phyloP scores from a whole-genome alignment of 2,113 vertebrate species.

The Mesoclemmys tuberculata region DNA sequence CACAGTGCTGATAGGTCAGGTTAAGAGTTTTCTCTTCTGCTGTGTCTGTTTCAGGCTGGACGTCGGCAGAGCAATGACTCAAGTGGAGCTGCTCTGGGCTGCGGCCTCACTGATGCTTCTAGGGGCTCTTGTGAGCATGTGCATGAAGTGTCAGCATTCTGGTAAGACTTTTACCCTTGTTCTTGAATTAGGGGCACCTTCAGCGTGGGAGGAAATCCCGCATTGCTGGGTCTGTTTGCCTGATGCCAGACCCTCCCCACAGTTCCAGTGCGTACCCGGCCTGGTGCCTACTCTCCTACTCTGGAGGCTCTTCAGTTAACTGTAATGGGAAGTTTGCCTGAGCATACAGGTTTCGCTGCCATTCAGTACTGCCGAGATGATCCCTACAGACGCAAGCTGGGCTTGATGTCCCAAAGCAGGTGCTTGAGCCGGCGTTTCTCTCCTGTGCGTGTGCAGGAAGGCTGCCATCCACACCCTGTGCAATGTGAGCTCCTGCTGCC shows the following conservation, averaged over 20 bases:
- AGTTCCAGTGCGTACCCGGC: too few relatives aligned
- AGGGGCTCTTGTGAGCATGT: constrained; percentile 49
- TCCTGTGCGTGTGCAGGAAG: neutral
- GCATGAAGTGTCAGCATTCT: constrained; percentile 57
- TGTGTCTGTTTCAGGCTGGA: constrained; percentile 1
- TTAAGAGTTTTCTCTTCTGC: accelerated
- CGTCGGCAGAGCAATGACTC: constrained; percentile 18
- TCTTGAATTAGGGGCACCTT: neutral
- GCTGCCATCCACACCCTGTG: neutral
- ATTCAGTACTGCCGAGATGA: neutral
- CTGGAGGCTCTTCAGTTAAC: neutral
- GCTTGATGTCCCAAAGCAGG: neutral
- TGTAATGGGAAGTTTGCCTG: neutral
- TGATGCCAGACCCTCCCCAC: neutral
- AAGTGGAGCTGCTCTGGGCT: constrained; percentile 66
- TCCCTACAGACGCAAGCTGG: neutral
- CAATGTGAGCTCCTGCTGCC: neutral
- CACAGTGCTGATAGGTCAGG: neutral
- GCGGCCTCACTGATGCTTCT: constrained; percentile 60
- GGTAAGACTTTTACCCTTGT: neutral
- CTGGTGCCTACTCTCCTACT: neutral
- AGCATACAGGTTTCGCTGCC: neutral
- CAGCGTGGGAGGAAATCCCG: neutral
- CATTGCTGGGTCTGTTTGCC: neutral
- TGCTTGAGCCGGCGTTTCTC: neutral